Evolutionary conservation across 2,888 invertebrate species (phyloP).

Genomic region (Eurytoma adleriae): DNA sequence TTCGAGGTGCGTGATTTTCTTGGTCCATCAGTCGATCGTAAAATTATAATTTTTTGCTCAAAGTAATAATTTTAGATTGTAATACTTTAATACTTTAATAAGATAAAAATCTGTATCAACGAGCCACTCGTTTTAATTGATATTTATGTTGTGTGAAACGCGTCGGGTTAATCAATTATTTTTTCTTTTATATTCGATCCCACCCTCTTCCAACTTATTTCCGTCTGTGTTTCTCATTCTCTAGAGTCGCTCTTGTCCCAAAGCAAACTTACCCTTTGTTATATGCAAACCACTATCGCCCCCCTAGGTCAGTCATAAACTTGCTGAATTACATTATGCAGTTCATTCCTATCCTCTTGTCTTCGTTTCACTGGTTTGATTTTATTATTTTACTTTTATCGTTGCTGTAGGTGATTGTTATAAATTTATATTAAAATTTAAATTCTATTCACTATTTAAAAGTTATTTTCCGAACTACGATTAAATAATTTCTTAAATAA

Average conservation of each 20-base stretch:
- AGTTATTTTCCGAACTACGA: too few species aligned
- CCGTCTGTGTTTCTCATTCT: slow-evolving; percentile 53
- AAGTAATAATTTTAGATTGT: too few species aligned
- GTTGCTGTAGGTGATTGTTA: not conserved
- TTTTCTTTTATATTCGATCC: slow-evolving; percentile 54
- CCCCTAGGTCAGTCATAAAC: slow-evolving; percentile 75
- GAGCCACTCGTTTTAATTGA: not conserved
- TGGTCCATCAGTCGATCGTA: too few species aligned
- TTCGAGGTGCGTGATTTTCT: too few species aligned
- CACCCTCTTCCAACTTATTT: slow-evolving; percentile 63
- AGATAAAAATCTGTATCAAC: not conserved
- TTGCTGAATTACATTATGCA: slow-evolving; percentile 75
- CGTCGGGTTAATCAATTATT: not conserved
- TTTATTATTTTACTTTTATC: slow-evolving; percentile 40
- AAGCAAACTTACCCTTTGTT: slow-evolving; percentile 73
- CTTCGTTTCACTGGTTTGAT: slow-evolving; percentile 52
- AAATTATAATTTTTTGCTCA: not conserved
- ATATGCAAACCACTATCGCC: slow-evolving; percentile 74
- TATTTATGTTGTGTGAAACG: not conserved
- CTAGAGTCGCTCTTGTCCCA: slow-evolving; percentile 60
- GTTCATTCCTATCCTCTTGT: slow-evolving; percentile 63
- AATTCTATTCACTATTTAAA: too few species aligned
- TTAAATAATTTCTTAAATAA: too few species aligned
- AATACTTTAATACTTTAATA: not conserved
- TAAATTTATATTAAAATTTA: slow-evolving; percentile 4